A percentile compares a stretch with the other conserved stretches of the same genome.
phyloP scores from a whole-genome alignment of 1,140 invertebrate genomes.

The Trichonephila clavata region DNA sequence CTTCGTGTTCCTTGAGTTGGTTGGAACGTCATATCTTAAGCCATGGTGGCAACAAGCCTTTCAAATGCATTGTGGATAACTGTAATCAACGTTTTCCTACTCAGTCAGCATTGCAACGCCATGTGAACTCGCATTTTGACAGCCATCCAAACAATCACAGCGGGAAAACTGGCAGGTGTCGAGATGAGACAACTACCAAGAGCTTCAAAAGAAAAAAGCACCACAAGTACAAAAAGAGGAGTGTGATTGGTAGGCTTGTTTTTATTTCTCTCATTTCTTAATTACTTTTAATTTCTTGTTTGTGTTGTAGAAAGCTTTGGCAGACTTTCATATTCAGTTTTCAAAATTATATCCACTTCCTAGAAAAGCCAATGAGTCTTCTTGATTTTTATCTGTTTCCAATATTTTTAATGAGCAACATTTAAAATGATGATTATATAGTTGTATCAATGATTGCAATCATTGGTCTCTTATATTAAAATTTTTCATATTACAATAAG shows the following conservation, averaged over 20 bases:
- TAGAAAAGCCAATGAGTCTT: no score
- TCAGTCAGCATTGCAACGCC: conserved; percentile 93
- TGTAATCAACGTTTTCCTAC: conserved; percentile 95
- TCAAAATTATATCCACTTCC: no score
- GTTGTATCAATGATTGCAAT: no score
- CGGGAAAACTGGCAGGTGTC: conserved; percentile 31
- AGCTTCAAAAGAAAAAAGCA: conserved; percentile 68
- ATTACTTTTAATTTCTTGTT: background rate
- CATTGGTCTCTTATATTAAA: no score
- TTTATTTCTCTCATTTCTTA: background rate
- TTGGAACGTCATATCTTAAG: conserved; percentile 92
- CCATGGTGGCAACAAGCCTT: conserved; percentile 94
- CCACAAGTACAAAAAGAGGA: conserved; percentile 68
- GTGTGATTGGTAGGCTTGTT: conserved; percentile 44
- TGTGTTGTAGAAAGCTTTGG: background rate
- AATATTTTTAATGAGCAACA: no score
- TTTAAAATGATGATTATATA: no score
- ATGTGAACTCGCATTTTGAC: conserved; percentile 96
- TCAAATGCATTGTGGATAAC: conserved; percentile 96
- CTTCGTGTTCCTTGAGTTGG: conserved; percentile 95
- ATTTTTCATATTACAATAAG: no score
- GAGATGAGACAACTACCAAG: conserved; percentile 63
- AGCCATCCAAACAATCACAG: conserved; percentile 79
- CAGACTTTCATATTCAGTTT: no score
- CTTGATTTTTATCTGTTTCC: no score